phyloP scores from a whole-genome alignment of 2,888 invertebrate species.

The Xestia rhomboidea region DNA sequence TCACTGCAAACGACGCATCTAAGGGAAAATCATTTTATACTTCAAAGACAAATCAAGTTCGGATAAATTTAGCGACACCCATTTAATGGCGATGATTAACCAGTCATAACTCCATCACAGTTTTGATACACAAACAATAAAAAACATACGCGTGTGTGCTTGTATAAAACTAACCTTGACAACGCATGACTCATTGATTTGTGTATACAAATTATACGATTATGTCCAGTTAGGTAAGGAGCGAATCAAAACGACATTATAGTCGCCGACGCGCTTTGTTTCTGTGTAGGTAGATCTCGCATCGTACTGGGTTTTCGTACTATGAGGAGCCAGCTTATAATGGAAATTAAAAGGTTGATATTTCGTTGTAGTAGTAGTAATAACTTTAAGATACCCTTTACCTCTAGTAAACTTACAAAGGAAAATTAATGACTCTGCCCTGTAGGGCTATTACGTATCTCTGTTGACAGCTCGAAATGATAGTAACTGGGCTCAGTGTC shows the following conservation, averaged over 20 bases:
- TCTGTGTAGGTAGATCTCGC: neutral
- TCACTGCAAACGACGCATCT: neutral
- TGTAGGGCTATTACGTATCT: too few relatives aligned
- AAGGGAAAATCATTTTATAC: neutral
- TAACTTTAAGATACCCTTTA: neutral
- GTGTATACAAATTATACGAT: constrained; percentile 37
- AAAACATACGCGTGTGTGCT: neutral
- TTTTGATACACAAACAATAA: constrained; percentile 24
- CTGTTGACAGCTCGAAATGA: too few relatives aligned
- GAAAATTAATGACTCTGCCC: too few relatives aligned
- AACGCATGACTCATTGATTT: constrained; percentile 54
- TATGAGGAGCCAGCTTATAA: neutral
- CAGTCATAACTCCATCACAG: constrained; percentile 20
- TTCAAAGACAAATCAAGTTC: neutral
- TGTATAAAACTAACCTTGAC: constrained; percentile 43
- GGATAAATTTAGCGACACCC: constrained; percentile 1
- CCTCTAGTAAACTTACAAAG: neutral
- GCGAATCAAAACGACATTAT: constrained; percentile 30
- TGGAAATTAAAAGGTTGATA: neutral
- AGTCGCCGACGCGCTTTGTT: neutral
- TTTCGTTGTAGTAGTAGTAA: neutral
- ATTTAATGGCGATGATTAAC: neutral
- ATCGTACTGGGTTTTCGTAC: neutral
- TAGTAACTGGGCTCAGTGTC: too few relatives aligned
- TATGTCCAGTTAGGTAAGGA: constrained; percentile 33